Conservation (phyloP, 2,797 vertebrate species). For the Gymnoscopelus braueri region DNA sequence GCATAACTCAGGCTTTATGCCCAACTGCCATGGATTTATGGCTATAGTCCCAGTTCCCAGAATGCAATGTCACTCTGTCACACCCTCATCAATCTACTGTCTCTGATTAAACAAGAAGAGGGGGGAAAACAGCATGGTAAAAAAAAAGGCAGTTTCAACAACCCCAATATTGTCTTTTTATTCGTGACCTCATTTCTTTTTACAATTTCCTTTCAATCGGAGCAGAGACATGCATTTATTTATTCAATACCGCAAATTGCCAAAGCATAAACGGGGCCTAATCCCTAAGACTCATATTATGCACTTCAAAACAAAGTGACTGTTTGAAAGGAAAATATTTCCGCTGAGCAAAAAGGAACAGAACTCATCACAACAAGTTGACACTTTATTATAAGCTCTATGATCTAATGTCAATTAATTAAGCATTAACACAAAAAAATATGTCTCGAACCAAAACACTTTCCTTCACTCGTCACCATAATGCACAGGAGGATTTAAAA, state of each 20-base stretch:
- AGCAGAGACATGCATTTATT: conserved; percentile 35
- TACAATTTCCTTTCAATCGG: conserved; percentile 51
- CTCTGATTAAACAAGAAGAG: conserved; percentile 53
- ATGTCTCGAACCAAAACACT: no score
- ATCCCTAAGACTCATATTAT: no score
- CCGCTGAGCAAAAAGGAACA: no score
- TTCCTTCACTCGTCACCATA: no score
- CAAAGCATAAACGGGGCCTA: no score
- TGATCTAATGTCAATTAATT: no score
- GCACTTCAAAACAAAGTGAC: no score
- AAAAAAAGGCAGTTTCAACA: conserved; percentile 45
- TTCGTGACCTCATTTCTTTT: conserved; percentile 61
- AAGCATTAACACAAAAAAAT: no score
- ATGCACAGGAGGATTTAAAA: no score
- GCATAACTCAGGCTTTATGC: conserved; percentile 30
- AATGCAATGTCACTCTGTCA: conserved; percentile 78
- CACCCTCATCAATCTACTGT: conserved; percentile 70
- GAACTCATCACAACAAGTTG: no score
- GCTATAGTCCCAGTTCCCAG: conserved; percentile 74
- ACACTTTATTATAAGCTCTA: no score
- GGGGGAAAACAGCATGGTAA: conserved; percentile 25
- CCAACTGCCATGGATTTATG: conserved; percentile 76
- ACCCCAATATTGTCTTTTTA: conserved; percentile 49
- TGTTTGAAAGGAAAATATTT: no score
- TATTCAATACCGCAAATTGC: conserved; percentile 19